Base-by-base conservation (phyloP, 1,140 invertebrate genomes). In the Drosophila ohnishii region DNA sequence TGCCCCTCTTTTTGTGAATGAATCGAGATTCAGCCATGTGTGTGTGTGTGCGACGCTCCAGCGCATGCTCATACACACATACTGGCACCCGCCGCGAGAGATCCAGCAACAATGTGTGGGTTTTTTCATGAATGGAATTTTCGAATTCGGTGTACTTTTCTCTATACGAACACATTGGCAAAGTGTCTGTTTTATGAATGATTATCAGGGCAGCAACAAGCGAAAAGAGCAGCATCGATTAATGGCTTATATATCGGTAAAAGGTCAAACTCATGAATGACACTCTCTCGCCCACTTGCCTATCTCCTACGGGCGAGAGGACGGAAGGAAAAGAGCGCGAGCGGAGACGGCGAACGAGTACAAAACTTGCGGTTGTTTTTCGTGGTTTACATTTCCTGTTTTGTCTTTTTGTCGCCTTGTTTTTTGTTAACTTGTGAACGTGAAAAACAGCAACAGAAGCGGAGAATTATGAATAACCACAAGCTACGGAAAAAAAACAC, bases 81-180 rank as follows among this genome's bases (percentile, higher is more conserved):
- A 72, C 78, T 50, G 51, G 57, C 58, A 45, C 39, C 67, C 57
- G 57, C 28, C 22, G 62, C 37, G 65, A 69, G 69, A 71, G 64
- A 65, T 64, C 69, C 80, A 73, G 64, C 72, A 87, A 78, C 83
- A 76, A 80, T 86, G 88, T 90, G 81, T 90, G 86, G 89, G 75
- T 87, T 80, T 78, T 83, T 90, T 90, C 86, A 90, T 90, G 89
- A 90, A 90, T 90, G 89, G 86, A 87, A 90, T 90, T 76, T 76
- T 90, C 77, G 87, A 73, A 88, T 87, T 88, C 84, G 76, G 77
- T 87, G 84, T 87, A 88, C 84, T 80, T 87, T 87, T 87, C 84
- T 87, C 84, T 72, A 80, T 75, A 71, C 83, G 60, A 79, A 58
- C 44, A 53, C 39, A 67, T 62, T 42, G 63, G 39, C 62, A 56